These are phyloP conservation scores for Anarsia innoxiella DNA, from an alignment of 2,888 invertebrate species.

Conservation along the genomic window DNA sequence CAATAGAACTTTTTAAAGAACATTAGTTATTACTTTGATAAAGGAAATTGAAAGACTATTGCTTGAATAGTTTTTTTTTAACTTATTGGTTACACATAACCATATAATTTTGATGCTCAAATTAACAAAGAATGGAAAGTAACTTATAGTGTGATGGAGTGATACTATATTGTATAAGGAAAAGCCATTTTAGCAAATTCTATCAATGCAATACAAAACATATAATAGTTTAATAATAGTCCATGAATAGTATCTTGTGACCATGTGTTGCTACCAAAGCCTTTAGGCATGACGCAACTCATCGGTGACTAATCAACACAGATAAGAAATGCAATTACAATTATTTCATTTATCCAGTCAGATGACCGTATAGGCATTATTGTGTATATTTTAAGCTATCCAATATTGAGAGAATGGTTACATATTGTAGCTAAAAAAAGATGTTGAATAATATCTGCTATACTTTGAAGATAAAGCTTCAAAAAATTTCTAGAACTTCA, in stretches of 20 bases:
- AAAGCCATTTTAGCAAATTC: not conserved
- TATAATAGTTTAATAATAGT: constrained; percentile 4
- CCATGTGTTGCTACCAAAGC: constrained; percentile 8
- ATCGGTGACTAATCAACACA: constrained; percentile 61
- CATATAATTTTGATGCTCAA: not conserved
- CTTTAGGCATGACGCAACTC: constrained; percentile 44
- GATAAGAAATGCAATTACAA: constrained; percentile 66
- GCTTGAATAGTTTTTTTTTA: not conserved
- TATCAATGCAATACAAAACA: constrained; percentile 1
- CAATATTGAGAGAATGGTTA: no score
- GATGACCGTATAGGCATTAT: constrained; percentile 28
- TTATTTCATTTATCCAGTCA: constrained; percentile 48
- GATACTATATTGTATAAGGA: no score
- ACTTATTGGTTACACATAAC: not conserved
- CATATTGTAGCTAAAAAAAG: no score
- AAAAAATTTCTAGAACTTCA: no score
- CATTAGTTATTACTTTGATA: no score
- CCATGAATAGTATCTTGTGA: constrained; percentile 7
- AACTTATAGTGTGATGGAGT: not conserved
- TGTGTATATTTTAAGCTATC: no score
- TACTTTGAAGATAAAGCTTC: no score
- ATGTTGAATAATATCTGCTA: no score
- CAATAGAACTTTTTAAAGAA: no score
- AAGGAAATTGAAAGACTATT: no score
- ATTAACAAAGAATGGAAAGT: not conserved